Conservation (phyloP, 2,888 invertebrate genomes). For the Helobdella robusta region DNA sequence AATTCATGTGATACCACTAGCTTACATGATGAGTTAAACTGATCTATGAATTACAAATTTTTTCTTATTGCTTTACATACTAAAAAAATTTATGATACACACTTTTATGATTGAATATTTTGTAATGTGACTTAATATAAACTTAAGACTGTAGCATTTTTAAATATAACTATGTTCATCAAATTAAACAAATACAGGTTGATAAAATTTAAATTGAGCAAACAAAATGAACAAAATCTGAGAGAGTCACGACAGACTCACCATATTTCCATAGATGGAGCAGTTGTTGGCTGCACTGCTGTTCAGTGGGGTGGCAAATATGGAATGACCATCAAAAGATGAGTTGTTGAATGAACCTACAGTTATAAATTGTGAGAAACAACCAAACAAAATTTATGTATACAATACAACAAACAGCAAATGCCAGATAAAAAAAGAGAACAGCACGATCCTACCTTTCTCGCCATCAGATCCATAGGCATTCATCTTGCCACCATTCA, state of each 20-base stretch:
- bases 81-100: no score
- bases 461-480: slow-evolving; percentile 18
- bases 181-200: neutral
- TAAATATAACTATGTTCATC: neutral
- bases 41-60: no score
- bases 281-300: slow-evolving; percentile 9
- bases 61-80: no score
- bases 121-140: no score
- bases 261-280: slow-evolving; percentile 25
- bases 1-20: no score
- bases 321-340: slow-evolving; percentile 19
- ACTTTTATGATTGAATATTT: no score
- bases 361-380: no score
- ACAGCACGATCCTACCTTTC: no score
- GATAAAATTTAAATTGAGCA: neutral
- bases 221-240: neutral
- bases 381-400: no score
- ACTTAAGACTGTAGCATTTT: neutral
- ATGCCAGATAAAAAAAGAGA: no score
- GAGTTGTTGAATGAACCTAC: neutral
- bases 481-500: slow-evolving; percentile 15
- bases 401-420: no score
- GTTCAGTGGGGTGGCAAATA: slow-evolving; percentile 6
- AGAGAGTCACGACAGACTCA: neutral
- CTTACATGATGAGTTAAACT: no score